These are phyloP conservation scores for Anastatus disparis DNA, from an alignment of 1,140 invertebrate species.

Conservation along the genomic window DNA sequence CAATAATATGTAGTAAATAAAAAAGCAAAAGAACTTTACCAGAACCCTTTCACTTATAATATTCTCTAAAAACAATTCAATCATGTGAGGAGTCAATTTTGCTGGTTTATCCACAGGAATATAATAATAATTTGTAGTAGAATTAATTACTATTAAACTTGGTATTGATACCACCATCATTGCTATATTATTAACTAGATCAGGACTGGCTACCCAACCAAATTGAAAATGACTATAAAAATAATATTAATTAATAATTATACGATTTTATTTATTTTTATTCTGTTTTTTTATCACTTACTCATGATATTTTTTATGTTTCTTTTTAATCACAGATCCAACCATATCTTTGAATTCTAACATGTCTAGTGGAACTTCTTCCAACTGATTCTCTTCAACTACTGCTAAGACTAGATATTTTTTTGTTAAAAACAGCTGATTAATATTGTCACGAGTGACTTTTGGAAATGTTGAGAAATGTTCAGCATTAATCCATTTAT, in stretches of 20 bases:
- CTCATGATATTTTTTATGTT: constrained; percentile 82
- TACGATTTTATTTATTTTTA: background rate
- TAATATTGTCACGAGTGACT: constrained; percentile 84
- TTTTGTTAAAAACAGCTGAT: constrained; percentile 83
- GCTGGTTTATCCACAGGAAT: constrained; percentile 85
- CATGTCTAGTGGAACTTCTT: constrained; percentile 83
- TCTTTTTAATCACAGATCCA: constrained; percentile 81
- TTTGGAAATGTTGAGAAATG: constrained; percentile 91
- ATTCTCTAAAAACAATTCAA: constrained; percentile 81
- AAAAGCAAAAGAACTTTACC: constrained; percentile 63
- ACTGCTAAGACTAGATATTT: constrained; percentile 89
- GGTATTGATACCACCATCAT: constrained; percentile 86
- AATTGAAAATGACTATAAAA: constrained; percentile 81
- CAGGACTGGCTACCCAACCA: constrained; percentile 88
- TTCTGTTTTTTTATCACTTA: constrained; percentile 52
- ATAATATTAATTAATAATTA: constrained; percentile 20
- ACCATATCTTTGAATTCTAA: constrained; percentile 86
- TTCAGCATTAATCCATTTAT: constrained; percentile 90
- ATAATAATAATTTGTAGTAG: constrained; percentile 89
- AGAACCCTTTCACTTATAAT: constrained; percentile 79
- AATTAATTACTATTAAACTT: constrained; percentile 89
- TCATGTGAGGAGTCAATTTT: constrained; percentile 81
- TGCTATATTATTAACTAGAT: constrained; percentile 90
- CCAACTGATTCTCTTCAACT: constrained; percentile 87
- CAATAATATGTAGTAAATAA: background rate